Conservation (phyloP, 1,140 invertebrate genomes). For the Hirudo medicinalis region DNA sequence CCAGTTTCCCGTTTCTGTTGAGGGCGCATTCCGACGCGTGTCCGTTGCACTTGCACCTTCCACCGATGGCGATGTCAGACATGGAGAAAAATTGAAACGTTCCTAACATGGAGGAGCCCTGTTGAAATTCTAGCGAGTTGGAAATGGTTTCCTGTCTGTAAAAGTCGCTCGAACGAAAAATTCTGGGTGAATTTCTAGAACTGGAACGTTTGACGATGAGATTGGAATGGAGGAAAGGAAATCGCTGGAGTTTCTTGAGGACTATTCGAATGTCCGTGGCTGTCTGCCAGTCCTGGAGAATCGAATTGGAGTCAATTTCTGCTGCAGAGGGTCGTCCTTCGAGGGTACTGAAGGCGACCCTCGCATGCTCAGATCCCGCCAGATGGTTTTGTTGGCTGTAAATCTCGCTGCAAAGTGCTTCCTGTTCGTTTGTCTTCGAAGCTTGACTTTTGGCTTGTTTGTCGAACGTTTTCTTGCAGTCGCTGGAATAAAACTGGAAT, state of each 20-base stretch:
- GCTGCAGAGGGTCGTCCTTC: slow-evolving; percentile 82
- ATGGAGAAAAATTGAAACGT: slow-evolving; percentile 36
- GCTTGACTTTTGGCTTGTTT: slow-evolving; percentile 31
- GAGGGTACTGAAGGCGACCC: slow-evolving; percentile 86
- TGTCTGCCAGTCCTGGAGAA: slow-evolving; percentile 97
- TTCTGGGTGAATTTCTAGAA: neutral
- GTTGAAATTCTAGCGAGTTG: neutral
- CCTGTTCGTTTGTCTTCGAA: slow-evolving; percentile 41
- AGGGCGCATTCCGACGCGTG: slow-evolving; percentile 75
- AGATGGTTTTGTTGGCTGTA: slow-evolving; percentile 33
- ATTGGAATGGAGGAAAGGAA: slow-evolving; percentile 47
- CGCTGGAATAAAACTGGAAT: slow-evolving; percentile 40
- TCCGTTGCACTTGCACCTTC: slow-evolving; percentile 96
- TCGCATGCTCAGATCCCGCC: slow-evolving; percentile 41
- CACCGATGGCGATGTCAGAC: slow-evolving; percentile 90
- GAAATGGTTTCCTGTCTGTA: neutral
- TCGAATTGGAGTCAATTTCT: slow-evolving; percentile 84
- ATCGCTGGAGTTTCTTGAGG: slow-evolving; percentile 49
- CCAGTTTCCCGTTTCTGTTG: slow-evolving; percentile 60
- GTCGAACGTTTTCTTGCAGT: slow-evolving; percentile 38
- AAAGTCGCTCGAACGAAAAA: neutral
- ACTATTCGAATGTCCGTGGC: slow-evolving; percentile 88
- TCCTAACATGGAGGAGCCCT: neutral
- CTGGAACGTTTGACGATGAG: slow-evolving; percentile 74
- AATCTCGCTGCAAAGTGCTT: slow-evolving; percentile 66